These are phyloP conservation scores for Epirrita christyi DNA, from an alignment of 2,888 invertebrate species.

Conservation along the genomic window DNA sequence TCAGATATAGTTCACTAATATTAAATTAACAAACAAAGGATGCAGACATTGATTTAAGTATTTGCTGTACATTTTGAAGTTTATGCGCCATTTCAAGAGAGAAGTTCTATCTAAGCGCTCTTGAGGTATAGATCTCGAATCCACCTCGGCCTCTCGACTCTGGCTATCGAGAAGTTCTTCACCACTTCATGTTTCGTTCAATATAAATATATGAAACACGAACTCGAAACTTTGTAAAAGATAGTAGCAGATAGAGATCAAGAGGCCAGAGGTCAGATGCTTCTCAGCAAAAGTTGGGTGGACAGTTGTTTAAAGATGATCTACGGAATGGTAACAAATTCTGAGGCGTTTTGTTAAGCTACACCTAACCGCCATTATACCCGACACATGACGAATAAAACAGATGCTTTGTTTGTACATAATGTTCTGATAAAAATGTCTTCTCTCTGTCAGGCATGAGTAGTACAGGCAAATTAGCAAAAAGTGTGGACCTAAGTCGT, in stretches of 20 bases:
- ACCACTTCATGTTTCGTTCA: slow-evolving; percentile 5
- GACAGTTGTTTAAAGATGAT: background rate
- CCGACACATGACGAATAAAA: no score
- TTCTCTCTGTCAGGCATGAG: no score
- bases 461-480: no score
- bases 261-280: background rate
- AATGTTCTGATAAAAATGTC: no score
- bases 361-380: no score
- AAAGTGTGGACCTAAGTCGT: no score
- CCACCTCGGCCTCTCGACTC: slow-evolving; percentile 9
- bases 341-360: no score
- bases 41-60: background rate
- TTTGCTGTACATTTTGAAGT: background rate
- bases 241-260: background rate
- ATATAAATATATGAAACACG: slow-evolving; percentile 6
- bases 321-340: no score
- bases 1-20: background rate
- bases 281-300: background rate
- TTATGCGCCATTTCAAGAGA: slow-evolving; percentile 1
- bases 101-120: slow-evolving; percentile 3
- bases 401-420: no score
- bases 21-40: background rate
- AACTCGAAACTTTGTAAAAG: slow-evolving; percentile 1
- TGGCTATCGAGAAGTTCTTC: slow-evolving; percentile 12
- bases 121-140: slow-evolving; percentile 11